phyloP scores from a whole-genome alignment of 1,140 invertebrate species.

The Onthophagus taurus region DNA sequence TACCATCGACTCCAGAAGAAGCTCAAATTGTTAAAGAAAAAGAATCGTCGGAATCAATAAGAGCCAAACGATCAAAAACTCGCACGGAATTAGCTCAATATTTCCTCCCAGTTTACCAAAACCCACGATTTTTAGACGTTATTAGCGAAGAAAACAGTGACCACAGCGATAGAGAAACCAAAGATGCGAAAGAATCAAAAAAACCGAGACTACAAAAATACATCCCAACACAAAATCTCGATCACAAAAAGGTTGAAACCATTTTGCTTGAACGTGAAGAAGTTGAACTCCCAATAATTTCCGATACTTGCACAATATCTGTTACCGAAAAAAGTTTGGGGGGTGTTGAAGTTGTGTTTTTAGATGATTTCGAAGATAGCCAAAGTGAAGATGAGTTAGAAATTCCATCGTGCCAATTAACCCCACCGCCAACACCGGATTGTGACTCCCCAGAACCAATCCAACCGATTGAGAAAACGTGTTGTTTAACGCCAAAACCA shows the following conservation, averaged over 20 bases:
- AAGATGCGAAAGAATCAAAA: background rate
- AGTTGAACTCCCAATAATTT: slow-evolving; percentile 14
- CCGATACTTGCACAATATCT: slow-evolving; percentile 8
- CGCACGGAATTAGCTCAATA: slow-evolving; percentile 46
- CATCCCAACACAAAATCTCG: background rate
- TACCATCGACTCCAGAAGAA: slow-evolving; percentile 38
- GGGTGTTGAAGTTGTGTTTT: slow-evolving; percentile 23
- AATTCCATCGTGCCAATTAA: slow-evolving; percentile 13
- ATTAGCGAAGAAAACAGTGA: slow-evolving; percentile 58
- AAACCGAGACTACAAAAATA: background rate
- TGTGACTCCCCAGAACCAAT: slow-evolving; percentile 11
- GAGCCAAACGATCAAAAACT: slow-evolving; percentile 41
- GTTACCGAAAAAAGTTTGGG: slow-evolving; percentile 12
- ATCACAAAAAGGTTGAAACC: background rate
- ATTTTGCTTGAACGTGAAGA: background rate
- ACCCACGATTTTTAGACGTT: slow-evolving; percentile 52
- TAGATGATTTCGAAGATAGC: slow-evolving; percentile 8
- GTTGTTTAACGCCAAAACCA: background rate
- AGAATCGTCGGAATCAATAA: slow-evolving; percentile 21
- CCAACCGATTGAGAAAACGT: background rate
- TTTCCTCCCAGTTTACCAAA: slow-evolving; percentile 41
- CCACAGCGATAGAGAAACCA: slow-evolving; percentile 39
- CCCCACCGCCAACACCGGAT: slow-evolving; percentile 30
- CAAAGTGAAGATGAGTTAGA: background rate
- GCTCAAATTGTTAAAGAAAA: slow-evolving; percentile 23